Evolutionary conservation across 2,888 invertebrate species (phyloP), one percentile per base, ranked within the genome.

Genomic region (Drosophila quinaria): DNA sequence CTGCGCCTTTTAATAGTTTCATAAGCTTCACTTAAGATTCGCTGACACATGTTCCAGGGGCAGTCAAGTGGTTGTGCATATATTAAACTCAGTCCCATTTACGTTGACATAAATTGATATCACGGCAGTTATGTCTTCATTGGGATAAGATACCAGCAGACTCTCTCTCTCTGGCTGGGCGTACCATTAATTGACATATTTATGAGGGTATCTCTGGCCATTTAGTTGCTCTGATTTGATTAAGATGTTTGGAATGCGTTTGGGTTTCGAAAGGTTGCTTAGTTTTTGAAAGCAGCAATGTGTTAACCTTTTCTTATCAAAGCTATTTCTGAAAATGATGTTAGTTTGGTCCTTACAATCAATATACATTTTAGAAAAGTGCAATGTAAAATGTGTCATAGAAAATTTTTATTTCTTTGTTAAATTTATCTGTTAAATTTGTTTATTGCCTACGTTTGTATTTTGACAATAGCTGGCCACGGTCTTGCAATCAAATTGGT

Each of bases 11-110:
- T 92, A 92, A 91, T 92, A 92, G 92, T 91, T 91, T 90, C 89
- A 89, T 91, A 91, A 91, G 91, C 92, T 91, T 85, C 91, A 89
- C 90, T 91, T 91, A 91, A 91, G 91, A 92, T 91, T 91, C 91
- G 92, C 90, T 92, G 91, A 92, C 92, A 92, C 92, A 92, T 92
- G 92, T 92, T 90, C 87, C 82, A 81, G 75, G 77, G 61, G 46
- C 81, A 90, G 90, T 90, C 90, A 89, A 90, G 84, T 87, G 89
- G 87, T 76, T 88, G 64, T 47, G 90, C 74, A 90, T 89, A 85
- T 62, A 86, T 83, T 90, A 85, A 65, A 60, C 59, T 50, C 69
- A 52, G 46, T 49, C 51, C 10, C 90, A 89, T 91, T 92, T 87
- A 85, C 84, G 86, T 91, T 92, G 90, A 90, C 89, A 89, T 90